Conservation (phyloP, 2,113 vertebrate genomes). For the Istiophorus platypterus region DNA sequence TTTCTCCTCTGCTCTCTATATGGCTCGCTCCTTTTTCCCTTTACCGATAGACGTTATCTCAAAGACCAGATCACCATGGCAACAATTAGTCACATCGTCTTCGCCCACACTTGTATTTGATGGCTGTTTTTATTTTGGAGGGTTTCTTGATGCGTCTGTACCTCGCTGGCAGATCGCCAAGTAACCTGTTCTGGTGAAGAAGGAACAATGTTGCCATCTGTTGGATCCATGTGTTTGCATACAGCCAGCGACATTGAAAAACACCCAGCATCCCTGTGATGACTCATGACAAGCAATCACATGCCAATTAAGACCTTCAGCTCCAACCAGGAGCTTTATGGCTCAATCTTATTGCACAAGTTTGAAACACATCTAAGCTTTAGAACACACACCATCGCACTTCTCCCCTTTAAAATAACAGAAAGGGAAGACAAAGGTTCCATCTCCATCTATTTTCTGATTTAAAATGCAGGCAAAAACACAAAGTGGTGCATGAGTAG, state of each 20-base stretch:
- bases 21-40: slow-evolving; percentile 49
- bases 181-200: slow-evolving; percentile 62
- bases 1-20: slow-evolving; percentile 46
- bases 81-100: slow-evolving; percentile 83
- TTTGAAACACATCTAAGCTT: slow-evolving; percentile 34
- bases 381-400: too few species aligned
- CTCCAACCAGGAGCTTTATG: slow-evolving; percentile 26
- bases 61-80: slow-evolving; percentile 81
- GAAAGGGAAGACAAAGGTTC: slow-evolving; percentile 31
- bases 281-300: slow-evolving; percentile 73
- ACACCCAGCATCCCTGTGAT: slow-evolving; percentile 47
- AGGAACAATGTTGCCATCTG: slow-evolving; percentile 86
- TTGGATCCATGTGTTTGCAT: slow-evolving; percentile 74
- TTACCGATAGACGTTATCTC: slow-evolving; percentile 72
- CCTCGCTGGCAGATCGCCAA: slow-evolving; percentile 63
- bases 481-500: slow-evolving; percentile 42
- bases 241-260: slow-evolving; percentile 47
- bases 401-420: slow-evolving; percentile 48
- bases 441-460: slow-evolving; percentile 2
- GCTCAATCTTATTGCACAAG: slow-evolving; percentile 47
- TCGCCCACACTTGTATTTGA: slow-evolving; percentile 77
- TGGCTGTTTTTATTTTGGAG: slow-evolving; percentile 81
- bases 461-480: slow-evolving; percentile 37
- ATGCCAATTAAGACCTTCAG: slow-evolving; percentile 69
- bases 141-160: slow-evolving; percentile 61